Base-by-base conservation (phyloP, 2,888 invertebrate species). In the Anthoptus insignis region DNA sequence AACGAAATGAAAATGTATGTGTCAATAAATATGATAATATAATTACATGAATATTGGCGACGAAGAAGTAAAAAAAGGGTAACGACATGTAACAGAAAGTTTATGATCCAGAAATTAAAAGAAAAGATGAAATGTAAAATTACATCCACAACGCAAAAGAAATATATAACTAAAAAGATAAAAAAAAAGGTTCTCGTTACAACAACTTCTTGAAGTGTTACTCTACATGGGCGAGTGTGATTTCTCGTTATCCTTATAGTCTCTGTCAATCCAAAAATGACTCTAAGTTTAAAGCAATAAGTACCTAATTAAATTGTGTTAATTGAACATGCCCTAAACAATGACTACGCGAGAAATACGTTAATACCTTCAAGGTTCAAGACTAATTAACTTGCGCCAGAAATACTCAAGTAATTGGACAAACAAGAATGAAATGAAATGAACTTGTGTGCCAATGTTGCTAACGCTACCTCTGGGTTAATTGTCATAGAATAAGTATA, bases 291-390 rank as follows among this genome's bases (percentile, higher is more conserved):
- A n/a, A n/a, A n/a, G n/a, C n/a, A n/a, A n/a, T n/a, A n/a, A n/a
- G n/a, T n/a, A n/a, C n/a, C n/a, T n/a, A n/a, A n/a, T 39, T 4
- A 39, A 39, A 39, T 16, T 16, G 14, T 5, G 16, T 8, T 42
- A 19, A 32, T 54, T n/a, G 22, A n/a, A 37, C 57, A 19, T 42
- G 8, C 11, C 16, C 42, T 16, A 42, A 42, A 42, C 42, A 19
- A 42, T 19, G 8, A 42, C 21, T 16, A 52, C 37, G 22, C n/a
- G 13, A 16, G 21, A n/a, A 27, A 52, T 29, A 39, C 27, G 16
- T 32, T 32, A 59, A 52, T 59, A 59, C 39, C 49, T 59, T 29
- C 27, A 42, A 59, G 39, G 59, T 50, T 39, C 32, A 27, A n/a
- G n/a, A 13, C 50, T 59, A 59, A 50, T 59, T 59, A 59, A 59